Conservation (phyloP, 1,140 invertebrate genomes). For the Drosophila teissieri region DNA sequence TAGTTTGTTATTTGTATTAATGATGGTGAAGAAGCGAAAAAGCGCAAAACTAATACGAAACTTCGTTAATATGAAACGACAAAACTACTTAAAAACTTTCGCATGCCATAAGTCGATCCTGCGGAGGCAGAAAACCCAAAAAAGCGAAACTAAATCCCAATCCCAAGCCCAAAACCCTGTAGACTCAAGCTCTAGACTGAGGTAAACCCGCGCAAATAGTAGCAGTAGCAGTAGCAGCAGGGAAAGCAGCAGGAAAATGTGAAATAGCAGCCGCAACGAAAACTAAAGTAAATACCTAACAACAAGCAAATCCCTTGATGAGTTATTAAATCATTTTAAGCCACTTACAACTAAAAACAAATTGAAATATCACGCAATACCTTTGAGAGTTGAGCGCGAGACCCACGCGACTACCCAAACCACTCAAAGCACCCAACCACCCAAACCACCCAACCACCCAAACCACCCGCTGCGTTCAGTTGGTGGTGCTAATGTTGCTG, state of each 20-base stretch:
- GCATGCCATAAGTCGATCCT: conserved; percentile 64
- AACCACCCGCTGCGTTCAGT: conserved; percentile 13
- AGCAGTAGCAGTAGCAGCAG: conserved; percentile 1
- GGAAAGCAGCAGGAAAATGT: conserved; percentile 14
- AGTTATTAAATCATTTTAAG: conserved; percentile 84
- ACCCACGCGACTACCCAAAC: conserved; percentile 55
- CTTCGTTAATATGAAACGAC: conserved; percentile 81
- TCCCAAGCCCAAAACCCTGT: conserved; percentile 12
- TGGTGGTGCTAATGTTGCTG: conserved; percentile 39
- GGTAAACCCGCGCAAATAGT: conserved; percentile 43
- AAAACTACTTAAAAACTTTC: conserved; percentile 81
- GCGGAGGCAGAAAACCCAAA: conserved; percentile 29
- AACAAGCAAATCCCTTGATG: conserved; percentile 82
- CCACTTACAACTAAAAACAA: conserved; percentile 83
- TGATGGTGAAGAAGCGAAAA: conserved; percentile 70
- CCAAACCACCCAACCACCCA: not conserved
- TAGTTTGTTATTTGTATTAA: conserved; percentile 77
- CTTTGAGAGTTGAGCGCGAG: conserved; percentile 59
- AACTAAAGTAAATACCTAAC: conserved; percentile 78
- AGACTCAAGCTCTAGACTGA: conserved; percentile 12
- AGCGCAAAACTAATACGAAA: conserved; percentile 80
- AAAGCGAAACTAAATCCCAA: conserved; percentile 24
- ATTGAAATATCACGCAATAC: conserved; percentile 83
- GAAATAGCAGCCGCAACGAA: conserved; percentile 37
- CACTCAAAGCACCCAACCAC: not conserved